Evolutionary conservation across 2,888 invertebrate genomes (phyloP).

Genomic region (Phalera bucephala): DNA sequence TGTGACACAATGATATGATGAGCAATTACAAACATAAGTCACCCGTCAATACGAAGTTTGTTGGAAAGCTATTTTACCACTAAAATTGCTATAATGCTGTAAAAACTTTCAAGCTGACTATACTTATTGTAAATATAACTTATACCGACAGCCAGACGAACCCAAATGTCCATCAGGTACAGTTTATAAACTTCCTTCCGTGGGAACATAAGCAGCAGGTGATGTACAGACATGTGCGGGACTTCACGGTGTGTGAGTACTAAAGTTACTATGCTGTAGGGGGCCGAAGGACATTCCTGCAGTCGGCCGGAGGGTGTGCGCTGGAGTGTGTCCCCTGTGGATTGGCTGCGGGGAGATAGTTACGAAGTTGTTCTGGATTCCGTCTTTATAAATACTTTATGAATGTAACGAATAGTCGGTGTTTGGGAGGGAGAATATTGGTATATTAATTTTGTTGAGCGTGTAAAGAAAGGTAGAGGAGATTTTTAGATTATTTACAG

Average conservation of each 20-base stretch:
- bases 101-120: no score
- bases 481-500: no score
- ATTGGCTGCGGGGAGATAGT: conserved; percentile 11
- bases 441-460: no score
- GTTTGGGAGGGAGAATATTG: no score
- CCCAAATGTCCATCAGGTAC: conserved; percentile 1
- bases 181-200: conserved; percentile 38
- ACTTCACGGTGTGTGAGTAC: conserved; percentile 53
- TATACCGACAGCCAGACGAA: no score
- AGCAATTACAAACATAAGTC: no score
- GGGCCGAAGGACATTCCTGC: conserved; percentile 41
- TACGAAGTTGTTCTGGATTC: neutral
- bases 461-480: no score
- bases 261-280: conserved; percentile 16
- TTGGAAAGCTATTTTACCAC: no score
- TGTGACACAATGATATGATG: no score
- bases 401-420: neutral
- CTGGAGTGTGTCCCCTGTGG: conserved; percentile 56
- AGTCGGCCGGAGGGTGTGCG: conserved; percentile 58
- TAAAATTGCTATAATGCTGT: no score
- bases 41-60: no score
- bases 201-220: conserved; percentile 74
- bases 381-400: conserved; percentile 1
- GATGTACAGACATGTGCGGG: conserved; percentile 65
- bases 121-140: no score